Evolutionary conservation across 2,113 vertebrate genomes (phyloP), one percentile per base, ranked within the genome.

Genomic region (Albula glossodonta): DNA sequence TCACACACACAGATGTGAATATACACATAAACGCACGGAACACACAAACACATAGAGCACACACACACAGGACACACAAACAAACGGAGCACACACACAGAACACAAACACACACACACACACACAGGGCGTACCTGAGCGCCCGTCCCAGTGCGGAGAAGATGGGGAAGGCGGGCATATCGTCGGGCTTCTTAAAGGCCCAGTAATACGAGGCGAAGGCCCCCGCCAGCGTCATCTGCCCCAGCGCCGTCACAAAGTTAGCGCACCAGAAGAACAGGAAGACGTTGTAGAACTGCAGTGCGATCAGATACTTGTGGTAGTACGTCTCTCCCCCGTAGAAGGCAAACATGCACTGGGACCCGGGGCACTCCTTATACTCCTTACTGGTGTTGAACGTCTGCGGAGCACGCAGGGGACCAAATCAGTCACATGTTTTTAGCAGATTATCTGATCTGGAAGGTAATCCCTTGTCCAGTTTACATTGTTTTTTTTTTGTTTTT

Each of bases 181-280:
- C 96, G 0, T 97, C 95, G 0, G 98, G 98, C 84, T 99, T 99
- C 88, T 95, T 96, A 88, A 98, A 96, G 85, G 98, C 97, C 98
- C 98, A 99, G 87, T 99, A 99, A 93, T 99, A 99, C 0, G 98
- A 99, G 2, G 98, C 97, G 0, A 99, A 99, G 48, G 98, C 97
- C 0, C 98, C 98, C 0, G 98, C 96, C 81, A 99, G 91, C 0
- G 98, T 99, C 86, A 99, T 96, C 93, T 99, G 97, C 31, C 98
- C 98, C 92, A 99, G 91, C 0, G 98, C 98, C 0, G 97, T 96
- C 86, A 97, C 95, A 0, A 99, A 99, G 93, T 99, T 99, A 91
- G 94, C 95, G 0, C 98, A 93, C 98, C 98, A 99, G 94, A 99
- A 98, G 93, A 99, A 97, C 91, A 99, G 97, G 94, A 99, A 98